Evolutionary conservation across 2,888 invertebrate species (phyloP).

Genomic region (Scrobipalpa costella): DNA sequence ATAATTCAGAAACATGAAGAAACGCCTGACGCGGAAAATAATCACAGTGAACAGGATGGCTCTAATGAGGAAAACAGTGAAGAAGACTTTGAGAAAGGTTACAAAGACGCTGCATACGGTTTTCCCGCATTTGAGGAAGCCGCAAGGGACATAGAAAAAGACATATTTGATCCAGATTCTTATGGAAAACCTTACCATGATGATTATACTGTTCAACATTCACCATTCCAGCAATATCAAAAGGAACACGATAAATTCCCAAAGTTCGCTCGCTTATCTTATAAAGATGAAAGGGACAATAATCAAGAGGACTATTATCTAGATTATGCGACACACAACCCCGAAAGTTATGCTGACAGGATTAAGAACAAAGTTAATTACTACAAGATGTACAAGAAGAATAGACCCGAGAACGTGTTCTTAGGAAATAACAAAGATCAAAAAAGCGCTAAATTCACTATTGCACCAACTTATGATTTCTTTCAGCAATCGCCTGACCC

Average conservation of each 20-base stretch:
- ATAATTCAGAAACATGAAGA: constrained; percentile 64
- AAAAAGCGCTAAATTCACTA: constrained; percentile 52
- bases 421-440: constrained; percentile 49
- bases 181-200: constrained; percentile 53
- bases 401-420: constrained; percentile 56
- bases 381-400: constrained; percentile 62
- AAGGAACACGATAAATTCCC: constrained; percentile 63
- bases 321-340: constrained; percentile 64
- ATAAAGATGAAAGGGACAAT: constrained; percentile 66
- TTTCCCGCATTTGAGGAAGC: constrained; percentile 63
- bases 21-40: constrained; percentile 57
- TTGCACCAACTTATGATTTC: constrained; percentile 48
- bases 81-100: constrained; percentile 72
- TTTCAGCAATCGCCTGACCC: constrained; percentile 38
- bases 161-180: constrained; percentile 61
- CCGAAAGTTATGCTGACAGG: constrained; percentile 58
- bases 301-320: constrained; percentile 64
- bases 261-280: constrained; percentile 55
- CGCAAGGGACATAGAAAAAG: constrained; percentile 56
- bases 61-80: constrained; percentile 63
- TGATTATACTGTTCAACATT: constrained; percentile 54
- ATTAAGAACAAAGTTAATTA: constrained; percentile 64
- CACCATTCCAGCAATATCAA: constrained; percentile 65
- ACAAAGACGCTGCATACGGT: constrained; percentile 68
- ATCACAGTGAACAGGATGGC: constrained; percentile 52